Percentiles rank a stretch among this genome's conserved stretches.
These are phyloP conservation scores for Balanococcus diminutus DNA, from an alignment of 2,888 invertebrate genomes.

Conservation along the genomic window DNA sequence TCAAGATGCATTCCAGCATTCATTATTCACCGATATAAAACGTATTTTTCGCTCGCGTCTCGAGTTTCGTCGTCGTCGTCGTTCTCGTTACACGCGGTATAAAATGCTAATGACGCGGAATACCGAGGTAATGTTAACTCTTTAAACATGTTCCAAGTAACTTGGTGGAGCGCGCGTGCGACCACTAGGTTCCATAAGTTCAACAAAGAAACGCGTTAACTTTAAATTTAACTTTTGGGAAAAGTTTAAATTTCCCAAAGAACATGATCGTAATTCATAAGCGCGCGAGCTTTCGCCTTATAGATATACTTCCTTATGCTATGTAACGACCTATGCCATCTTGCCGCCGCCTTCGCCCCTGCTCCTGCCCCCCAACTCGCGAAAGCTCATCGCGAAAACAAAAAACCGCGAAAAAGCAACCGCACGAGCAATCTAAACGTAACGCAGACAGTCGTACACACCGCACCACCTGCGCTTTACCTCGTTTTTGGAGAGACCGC, in stretches of 20 bases:
- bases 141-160: conserved; percentile 23
- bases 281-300: background rate
- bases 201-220: conserved; percentile 32
- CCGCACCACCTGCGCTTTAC: too few species aligned
- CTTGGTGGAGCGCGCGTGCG: too few species aligned
- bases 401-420: background rate
- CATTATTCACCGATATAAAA: conserved; percentile 21
- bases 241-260: conserved; percentile 32
- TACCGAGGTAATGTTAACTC: conserved; percentile 26
- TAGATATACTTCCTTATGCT: conserved; percentile 12
- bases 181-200: too few species aligned
- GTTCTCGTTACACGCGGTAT: background rate
- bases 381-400: too few species aligned
- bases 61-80: background rate
- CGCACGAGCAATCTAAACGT: background rate
- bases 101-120: conserved; percentile 42
- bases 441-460: background rate
- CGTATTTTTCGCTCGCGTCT: background rate
- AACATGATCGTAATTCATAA: conserved; percentile 40
- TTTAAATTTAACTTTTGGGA: conserved; percentile 33
- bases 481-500: background rate
- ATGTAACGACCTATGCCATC: background rate
- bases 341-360: too few species aligned
- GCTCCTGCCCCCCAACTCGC: too few species aligned
- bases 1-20: background rate